A percentile compares a stretch with the other conserved stretches of the same genome.
phyloP scores from a whole-genome alignment of 2,797 vertebrate genomes.

The Telmatherina bonti region DNA sequence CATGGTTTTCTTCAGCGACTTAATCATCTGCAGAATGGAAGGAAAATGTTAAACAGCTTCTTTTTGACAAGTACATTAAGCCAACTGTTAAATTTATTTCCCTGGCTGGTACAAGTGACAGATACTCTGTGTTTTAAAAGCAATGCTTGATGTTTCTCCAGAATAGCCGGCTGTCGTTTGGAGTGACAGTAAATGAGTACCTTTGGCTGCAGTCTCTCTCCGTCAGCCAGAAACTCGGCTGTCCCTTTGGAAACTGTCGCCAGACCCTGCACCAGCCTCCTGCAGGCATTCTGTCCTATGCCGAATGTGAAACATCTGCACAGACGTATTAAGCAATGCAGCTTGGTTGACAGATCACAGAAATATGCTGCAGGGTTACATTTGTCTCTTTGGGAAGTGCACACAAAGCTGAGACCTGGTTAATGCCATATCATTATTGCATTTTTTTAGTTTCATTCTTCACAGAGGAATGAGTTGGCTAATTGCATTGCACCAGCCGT shows the following conservation, averaged over 20 bases:
- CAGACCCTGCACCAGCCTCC: constrained; percentile 88
- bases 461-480: constrained; percentile 21
- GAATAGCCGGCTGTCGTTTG: constrained; percentile 54
- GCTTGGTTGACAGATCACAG: constrained; percentile 14
- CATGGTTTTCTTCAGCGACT: constrained; percentile 94
- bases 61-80: constrained; percentile 6
- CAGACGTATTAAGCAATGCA: constrained; percentile 39
- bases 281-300: constrained; percentile 89
- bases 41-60: constrained; percentile 29
- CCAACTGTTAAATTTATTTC: constrained; percentile 46
- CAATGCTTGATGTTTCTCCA: constrained; percentile 57
- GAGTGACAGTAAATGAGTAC: constrained; percentile 78
- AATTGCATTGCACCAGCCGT: constrained; percentile 22
- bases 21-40: constrained; percentile 88
- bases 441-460: constrained; percentile 8
- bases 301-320: constrained; percentile 94
- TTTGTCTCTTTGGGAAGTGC: too few relatives aligned
- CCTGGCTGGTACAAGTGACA: constrained; percentile 57
- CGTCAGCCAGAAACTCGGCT: constrained; percentile 90
- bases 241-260: constrained; percentile 89
- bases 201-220: constrained; percentile 94
- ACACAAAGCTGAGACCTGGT: background rate
- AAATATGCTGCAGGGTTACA: constrained; percentile 9
- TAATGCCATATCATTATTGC: background rate
- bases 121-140: constrained; percentile 44